Conservation (phyloP, 1,140 invertebrate species). For the Pantala flavescens region DNA sequence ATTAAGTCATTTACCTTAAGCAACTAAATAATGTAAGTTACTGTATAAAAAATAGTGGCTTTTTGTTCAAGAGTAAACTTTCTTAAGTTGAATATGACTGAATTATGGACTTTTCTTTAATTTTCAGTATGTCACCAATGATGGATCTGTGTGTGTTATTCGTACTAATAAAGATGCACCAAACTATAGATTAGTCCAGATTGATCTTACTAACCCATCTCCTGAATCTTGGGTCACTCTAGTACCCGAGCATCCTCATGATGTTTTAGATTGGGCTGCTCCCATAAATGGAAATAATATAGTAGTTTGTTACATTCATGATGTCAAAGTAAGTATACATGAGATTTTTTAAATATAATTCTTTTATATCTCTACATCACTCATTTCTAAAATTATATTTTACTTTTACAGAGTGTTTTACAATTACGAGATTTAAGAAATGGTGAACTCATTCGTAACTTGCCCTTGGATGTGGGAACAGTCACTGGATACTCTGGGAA, state of each 20-base stretch:
- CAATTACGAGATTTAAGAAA: slow-evolving; percentile 66
- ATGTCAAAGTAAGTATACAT: slow-evolving; percentile 71
- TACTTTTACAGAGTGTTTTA: slow-evolving; percentile 58
- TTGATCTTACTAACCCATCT: slow-evolving; percentile 71
- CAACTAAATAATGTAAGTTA: no score
- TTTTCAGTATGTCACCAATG: slow-evolving; percentile 79
- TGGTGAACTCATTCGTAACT: slow-evolving; percentile 58
- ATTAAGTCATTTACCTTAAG: no score
- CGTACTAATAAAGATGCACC: slow-evolving; percentile 89
- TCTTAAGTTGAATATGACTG: no score
- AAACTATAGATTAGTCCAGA: slow-evolving; percentile 78
- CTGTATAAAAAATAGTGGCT: no score
- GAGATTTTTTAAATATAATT: slow-evolving; percentile 10
- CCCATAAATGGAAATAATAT: slow-evolving; percentile 78
- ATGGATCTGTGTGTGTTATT: slow-evolving; percentile 72
- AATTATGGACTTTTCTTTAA: no score
- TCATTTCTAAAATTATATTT: not conserved
- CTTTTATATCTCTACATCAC: not conserved
- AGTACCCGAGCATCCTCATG: slow-evolving; percentile 70
- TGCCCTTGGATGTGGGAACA: slow-evolving; percentile 78
- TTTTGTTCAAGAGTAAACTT: no score
- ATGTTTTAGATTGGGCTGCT: slow-evolving; percentile 81
- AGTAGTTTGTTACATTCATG: slow-evolving; percentile 82
- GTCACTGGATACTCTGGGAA: slow-evolving; percentile 75
- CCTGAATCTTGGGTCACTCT: slow-evolving; percentile 75